Evolutionary conservation across 2,888 invertebrate species (phyloP).

Genomic region (Beris chalybata): DNA sequence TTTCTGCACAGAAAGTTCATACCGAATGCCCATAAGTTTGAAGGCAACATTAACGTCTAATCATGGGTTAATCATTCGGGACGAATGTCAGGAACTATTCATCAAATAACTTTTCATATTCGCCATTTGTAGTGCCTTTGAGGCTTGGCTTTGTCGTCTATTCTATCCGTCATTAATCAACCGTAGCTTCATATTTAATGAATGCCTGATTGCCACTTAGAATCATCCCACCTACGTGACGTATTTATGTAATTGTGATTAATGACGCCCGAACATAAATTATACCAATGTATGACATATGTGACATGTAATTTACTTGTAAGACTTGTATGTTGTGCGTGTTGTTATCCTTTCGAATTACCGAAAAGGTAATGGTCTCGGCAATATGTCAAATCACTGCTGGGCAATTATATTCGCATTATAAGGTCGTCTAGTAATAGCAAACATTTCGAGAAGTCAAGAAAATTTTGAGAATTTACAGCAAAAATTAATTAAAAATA

Average conservation of each 20-base stretch:
- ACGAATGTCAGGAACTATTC: conserved; percentile 28
- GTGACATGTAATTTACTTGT: conserved; percentile 15
- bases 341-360: too few species aligned
- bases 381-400: too few species aligned
- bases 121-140: conserved; percentile 1
- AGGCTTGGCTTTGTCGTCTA: conserved; percentile 12
- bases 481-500: too few species aligned
- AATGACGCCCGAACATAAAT: conserved; percentile 18
- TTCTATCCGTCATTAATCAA: conserved; percentile 27
- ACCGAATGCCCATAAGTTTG: too few species aligned
- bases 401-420: too few species aligned
- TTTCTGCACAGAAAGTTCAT: too few species aligned
- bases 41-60: conserved; percentile 14
- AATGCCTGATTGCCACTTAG: conserved; percentile 30
- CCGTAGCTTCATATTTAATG: conserved; percentile 29
- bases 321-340: neutral
- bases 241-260: conserved; percentile 29
- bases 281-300: conserved; percentile 27
- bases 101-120: conserved; percentile 24
- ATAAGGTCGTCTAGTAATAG: too few species aligned
- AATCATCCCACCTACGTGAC: conserved; percentile 26
- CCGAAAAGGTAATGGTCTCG: too few species aligned
- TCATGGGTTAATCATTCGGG: conserved; percentile 4
- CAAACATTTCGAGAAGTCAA: too few species aligned
- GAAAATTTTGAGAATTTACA: too few species aligned